phyloP scores from a whole-genome alignment of 1,140 invertebrate species.

The Nasonia giraulti region DNA sequence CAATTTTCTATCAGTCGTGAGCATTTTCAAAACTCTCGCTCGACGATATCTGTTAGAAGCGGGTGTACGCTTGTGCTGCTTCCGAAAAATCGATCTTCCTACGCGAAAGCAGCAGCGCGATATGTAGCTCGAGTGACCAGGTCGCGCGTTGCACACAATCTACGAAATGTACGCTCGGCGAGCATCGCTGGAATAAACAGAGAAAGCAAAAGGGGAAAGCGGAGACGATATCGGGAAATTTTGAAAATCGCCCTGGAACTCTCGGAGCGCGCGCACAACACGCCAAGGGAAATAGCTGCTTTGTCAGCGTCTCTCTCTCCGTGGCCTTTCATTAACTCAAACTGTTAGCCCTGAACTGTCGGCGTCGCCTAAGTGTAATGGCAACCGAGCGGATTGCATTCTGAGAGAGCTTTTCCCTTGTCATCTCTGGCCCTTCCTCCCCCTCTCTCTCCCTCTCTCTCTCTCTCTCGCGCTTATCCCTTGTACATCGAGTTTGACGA shows the following conservation, averaged over 20 bases:
- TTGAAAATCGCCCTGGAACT: conserved; percentile 21
- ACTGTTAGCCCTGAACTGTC: conserved; percentile 54
- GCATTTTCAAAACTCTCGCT: neutral
- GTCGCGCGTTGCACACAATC: neutral
- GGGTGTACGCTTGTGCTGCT: neutral
- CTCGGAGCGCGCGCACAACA: neutral
- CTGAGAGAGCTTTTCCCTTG: conserved; percentile 59
- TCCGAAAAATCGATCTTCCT: neutral
- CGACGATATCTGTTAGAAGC: neutral
- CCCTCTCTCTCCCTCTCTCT: neutral
- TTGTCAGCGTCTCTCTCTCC: conserved; percentile 62
- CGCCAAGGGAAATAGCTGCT: conserved; percentile 38
- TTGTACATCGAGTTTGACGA: conserved; percentile 20
- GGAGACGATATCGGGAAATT: conserved; percentile 1
- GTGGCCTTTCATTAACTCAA: conserved; percentile 68
- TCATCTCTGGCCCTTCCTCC: conserved; percentile 19
- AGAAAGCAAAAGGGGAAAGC: neutral
- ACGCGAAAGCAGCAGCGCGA: neutral
- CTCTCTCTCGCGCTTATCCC: conserved; percentile 36
- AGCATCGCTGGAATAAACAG: neutral
- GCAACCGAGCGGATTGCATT: conserved; percentile 63
- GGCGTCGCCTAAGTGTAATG: conserved; percentile 64
- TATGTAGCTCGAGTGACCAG: neutral
- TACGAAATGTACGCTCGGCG: neutral
- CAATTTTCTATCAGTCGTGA: neutral